Base-by-base conservation (phyloP, 2,113 vertebrate genomes). In the Patagioenas fasciata region DNA sequence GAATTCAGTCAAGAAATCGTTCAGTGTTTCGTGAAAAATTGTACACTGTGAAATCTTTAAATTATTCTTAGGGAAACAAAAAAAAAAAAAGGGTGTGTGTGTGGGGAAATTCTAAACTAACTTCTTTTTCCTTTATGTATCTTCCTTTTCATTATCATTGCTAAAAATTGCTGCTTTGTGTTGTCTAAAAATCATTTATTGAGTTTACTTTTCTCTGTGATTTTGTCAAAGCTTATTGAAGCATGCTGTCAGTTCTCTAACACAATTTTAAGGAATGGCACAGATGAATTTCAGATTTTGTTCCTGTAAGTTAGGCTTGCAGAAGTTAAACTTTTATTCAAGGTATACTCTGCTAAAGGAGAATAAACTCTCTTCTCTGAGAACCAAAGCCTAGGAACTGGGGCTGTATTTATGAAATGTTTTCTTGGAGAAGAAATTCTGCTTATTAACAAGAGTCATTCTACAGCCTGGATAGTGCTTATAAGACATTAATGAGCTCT, bases 51-150 rank as follows among this genome's bases (percentile, higher is more conserved):
- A 5, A 72, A 70, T 42, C 16, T 40, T n/a, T n/a, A 82, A 65
- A 85, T 53, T 38, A 3, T 1, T 51, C 4, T 6, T 3, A 15
- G 9, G 2, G 21, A 10, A 25, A 42, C 42, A 61, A 48, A 20
- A 2, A 21, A 20, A 2, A 21, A 4, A 8, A 1, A 1, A 2
- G 1, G 5, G 2, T 2, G 10, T 1, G 15, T 44, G 44, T 44
- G 44, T 44, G 13, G 5, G 19, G 15, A 5, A 16, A 26, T 61
- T 65, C 29, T 62, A 32, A 77, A n/a, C 13, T 20, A 73, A 38
- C 16, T 54, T 32, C 0, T 72, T 85, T 48, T 74, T 34, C 10
- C 42, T 73, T 34, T 24, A 13, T 34, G 8, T 31, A 28, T 15
- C 17, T 6, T 91, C 4, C 3, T 53, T 93, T 89, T 69, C 50